A percentile compares a stretch with the other conserved stretches of the same genome.
Evolutionary conservation across 2,113 vertebrate genomes (phyloP).

Genomic region (Turdus rufiventris): DNA sequence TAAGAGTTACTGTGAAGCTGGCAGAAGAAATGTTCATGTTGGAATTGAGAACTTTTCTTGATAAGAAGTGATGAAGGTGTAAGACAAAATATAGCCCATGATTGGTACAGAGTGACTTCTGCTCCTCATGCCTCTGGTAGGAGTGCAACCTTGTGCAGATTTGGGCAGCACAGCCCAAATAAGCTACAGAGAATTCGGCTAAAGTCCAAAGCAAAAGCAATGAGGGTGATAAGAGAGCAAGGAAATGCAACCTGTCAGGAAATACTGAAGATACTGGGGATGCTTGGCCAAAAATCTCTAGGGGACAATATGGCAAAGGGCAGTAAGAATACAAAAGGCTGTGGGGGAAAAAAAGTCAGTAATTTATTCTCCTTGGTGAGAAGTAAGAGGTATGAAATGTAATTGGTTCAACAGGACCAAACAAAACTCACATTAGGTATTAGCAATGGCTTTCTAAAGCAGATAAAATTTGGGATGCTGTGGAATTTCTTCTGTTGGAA

Average conservation of each 20-base stretch:
- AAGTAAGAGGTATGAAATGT: neutral
- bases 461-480: neutral
- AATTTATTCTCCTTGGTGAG: neutral
- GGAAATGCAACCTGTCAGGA: neutral
- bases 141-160: neutral
- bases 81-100: neutral
- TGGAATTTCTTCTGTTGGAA: neutral
- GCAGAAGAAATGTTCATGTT: neutral
- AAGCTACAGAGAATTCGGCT: neutral
- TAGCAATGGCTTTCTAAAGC: neutral
- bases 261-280: neutral
- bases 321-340: neutral
- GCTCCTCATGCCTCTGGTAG: neutral
- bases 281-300: neutral
- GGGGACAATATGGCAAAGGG: neutral
- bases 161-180: neutral
- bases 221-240: neutral
- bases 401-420: neutral
- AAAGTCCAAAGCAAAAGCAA: neutral
- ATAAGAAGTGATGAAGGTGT: neutral
- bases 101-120: neutral
- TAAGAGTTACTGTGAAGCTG: constrained; percentile 4
- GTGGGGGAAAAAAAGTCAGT: neutral
- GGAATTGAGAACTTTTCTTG: neutral
- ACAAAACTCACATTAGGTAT: neutral